Percentiles rank a stretch among this genome's conserved stretches.
phyloP scores from a whole-genome alignment of 2,797 vertebrate genomes.

The Sus cebifrons region DNA sequence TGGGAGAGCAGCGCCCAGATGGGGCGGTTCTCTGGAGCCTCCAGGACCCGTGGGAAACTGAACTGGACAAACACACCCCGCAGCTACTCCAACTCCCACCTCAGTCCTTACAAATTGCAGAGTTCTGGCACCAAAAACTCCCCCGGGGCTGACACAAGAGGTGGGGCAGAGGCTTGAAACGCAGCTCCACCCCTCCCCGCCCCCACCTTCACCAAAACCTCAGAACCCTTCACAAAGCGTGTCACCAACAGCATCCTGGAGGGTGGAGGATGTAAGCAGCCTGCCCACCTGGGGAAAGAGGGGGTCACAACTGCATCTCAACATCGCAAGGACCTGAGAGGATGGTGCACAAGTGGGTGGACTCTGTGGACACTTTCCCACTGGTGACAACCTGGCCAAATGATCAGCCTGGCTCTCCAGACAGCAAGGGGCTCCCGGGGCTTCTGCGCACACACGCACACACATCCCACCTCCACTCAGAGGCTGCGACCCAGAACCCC shows the following conservation, averaged over 20 bases:
- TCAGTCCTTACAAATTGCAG: background rate
- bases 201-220: background rate
- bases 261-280: accelerated
- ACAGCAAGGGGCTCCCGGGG: background rate
- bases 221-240: background rate
- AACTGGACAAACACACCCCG: background rate
- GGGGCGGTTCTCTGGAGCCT: background rate
- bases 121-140: background rate
- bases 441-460: background rate
- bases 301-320: background rate
- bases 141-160: background rate
- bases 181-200: no score
- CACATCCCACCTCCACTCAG: background rate
- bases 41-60: background rate
- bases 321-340: accelerated
- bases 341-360: accelerated
- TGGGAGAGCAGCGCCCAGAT: no score
- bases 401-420: background rate
- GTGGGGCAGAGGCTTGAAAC: no score
- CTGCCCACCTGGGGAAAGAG: accelerated
- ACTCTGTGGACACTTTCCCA: background rate
- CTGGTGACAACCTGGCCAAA: accelerated
- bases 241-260: background rate
- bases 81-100: background rate
- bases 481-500: background rate